Evolutionary conservation across 2,113 vertebrate genomes (phyloP).

Genomic region (Myocastor coypus): DNA sequence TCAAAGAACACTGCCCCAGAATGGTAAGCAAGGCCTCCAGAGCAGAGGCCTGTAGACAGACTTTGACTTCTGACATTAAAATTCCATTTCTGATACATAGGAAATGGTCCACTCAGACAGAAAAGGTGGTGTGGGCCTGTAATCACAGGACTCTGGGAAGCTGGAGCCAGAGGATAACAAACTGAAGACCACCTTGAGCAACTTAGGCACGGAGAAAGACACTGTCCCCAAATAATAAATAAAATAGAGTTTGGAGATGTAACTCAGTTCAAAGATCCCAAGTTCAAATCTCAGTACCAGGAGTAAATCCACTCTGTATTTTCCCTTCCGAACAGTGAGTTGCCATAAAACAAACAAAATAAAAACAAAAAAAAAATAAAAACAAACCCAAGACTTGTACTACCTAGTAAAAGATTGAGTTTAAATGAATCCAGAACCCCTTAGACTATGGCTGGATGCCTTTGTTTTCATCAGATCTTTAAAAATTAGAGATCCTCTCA

Average conservation of each 20-base stretch:
- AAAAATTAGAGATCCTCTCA: neutral
- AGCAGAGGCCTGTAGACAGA: neutral
- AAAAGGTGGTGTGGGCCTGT: neutral
- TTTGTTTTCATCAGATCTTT: neutral
- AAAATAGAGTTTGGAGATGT: neutral
- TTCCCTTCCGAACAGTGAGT: neutral
- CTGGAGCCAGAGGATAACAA: neutral
- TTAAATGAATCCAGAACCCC: neutral
- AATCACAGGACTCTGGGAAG: neutral
- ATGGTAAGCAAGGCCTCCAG: slow-evolving; percentile 9
- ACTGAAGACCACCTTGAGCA: neutral
- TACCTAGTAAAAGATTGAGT: neutral
- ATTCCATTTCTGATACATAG: neutral
- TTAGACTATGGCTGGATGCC: neutral
- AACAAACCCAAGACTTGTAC: neutral
- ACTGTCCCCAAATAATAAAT: neutral
- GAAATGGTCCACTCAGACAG: neutral
- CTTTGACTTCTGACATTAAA: neutral
- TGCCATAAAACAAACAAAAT: neutral
- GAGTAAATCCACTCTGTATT: neutral
- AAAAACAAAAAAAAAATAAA: too few species aligned
- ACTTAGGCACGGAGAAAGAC: neutral
- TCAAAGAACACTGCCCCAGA: slow-evolving; percentile 17
- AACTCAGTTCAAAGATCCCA: neutral
- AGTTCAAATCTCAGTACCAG: neutral